Evolutionary conservation across 2,888 invertebrate genomes (phyloP), one percentile per base, ranked within the genome.

Genomic region (Tetramorium bicarinatum): DNA sequence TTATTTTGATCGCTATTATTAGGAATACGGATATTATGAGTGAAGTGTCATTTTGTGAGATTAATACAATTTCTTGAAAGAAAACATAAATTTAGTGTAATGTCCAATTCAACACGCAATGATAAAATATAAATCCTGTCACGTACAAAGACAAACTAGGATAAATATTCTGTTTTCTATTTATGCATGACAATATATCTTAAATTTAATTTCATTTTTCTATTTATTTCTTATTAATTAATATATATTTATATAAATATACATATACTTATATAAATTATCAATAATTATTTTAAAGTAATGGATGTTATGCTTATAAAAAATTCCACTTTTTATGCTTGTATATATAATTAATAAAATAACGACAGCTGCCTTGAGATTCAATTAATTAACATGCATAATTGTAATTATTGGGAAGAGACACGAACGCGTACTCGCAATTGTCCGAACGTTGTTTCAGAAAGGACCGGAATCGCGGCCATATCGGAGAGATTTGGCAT

Each of bases 401-500:
- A 75, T 49, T 47, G n/a, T 9, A 18, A 44, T n/a, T 34, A 29
- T 47, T 6, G 7, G 3, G 6, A 25, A 64, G 52, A 18, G 18
- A 76, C 25, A 29, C 38, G 44, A 74, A 74, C 52, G 71, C 49
- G 29, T 64, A 13, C 21, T 66, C 61, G 52, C 38, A 34, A 18
- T n/a, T 13, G 21, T 41, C 83, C 38, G 62, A 84, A 72, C 76
- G 81, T 83, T 87, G 83, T 83, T 82, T 69, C 69, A 54, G 93
- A 91, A 87, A 90, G 91, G 89, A 91, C 91, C 82, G 88, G 91
- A 92, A 87, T 91, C 89, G 92, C 92, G 52, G n/a, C 3, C 88
- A 91, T 92, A 91, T 91, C 88, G 86, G 72, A 83, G 90, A 89
- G 88, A 91, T 92, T 93, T 89, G 90, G 92, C 92, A 95, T 92